Evolutionary conservation across 2,797 vertebrate species (phyloP).

Genomic region (Sebastes minor): DNA sequence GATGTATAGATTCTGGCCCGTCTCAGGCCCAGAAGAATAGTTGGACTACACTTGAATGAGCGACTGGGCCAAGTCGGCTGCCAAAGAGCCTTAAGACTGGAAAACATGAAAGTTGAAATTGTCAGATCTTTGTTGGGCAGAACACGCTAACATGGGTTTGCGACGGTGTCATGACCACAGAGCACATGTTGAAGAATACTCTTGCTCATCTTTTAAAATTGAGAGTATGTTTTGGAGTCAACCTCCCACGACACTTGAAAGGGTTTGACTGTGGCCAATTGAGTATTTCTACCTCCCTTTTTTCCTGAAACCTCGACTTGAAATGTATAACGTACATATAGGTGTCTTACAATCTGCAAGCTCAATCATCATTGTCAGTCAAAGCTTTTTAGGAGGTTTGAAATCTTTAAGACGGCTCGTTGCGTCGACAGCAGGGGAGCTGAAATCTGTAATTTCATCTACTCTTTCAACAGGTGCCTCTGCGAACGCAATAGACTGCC

Average conservation of each 20-base stretch:
- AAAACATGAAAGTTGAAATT: conserved; percentile 33
- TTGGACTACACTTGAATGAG: conserved; percentile 8
- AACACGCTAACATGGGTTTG: conserved; percentile 6
- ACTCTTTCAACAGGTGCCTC: conserved; percentile 63
- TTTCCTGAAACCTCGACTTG: conserved; percentile 19
- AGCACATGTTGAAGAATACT: not conserved
- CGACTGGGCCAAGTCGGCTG: conserved; percentile 1
- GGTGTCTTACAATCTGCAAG: conserved; percentile 18
- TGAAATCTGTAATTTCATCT: conserved; percentile 65
- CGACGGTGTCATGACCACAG: not conserved
- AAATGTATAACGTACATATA: conserved; percentile 16
- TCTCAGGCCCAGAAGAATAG: conserved; percentile 23
- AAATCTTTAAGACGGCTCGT: conserved; percentile 19
- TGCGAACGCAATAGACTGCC: conserved; percentile 44
- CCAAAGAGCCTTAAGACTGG: conserved; percentile 6
- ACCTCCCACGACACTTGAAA: conserved; percentile 10
- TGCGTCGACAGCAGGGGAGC: conserved; percentile 38
- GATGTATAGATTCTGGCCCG: conserved; percentile 25
- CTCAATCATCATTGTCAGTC: conserved; percentile 31
- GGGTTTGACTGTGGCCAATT: conserved; percentile 12
- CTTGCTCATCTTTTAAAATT: not conserved
- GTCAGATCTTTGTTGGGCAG: conserved; percentile 23
- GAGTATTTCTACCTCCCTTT: conserved; percentile 17
- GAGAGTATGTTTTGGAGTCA: not conserved
- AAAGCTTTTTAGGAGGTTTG: conserved; percentile 25